Evolutionary conservation across 2,797 vertebrate genomes (phyloP), one percentile per base, ranked within the genome.

Genomic region (Pampus argenteus): DNA sequence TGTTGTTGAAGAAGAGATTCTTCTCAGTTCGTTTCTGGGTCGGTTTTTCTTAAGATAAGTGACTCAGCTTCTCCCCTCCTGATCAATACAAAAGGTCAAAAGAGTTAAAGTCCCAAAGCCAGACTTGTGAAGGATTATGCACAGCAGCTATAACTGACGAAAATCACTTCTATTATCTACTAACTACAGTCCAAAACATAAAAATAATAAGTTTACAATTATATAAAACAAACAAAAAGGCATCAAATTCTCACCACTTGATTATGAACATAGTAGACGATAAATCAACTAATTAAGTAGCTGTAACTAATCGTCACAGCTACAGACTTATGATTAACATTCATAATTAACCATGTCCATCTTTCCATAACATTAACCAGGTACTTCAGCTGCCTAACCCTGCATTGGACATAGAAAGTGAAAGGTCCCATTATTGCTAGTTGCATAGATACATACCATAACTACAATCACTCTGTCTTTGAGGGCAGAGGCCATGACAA

Each of bases 401-500:
- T 42, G 40, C 45, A 47, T 1, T 48, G 45, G 20, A 48, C 4
- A 22, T 22, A 48, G 20, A 60, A 29, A 22, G 11, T 5, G 7
- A 74, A 69, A 44, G 31, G 31, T 38, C 34, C 54, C 25, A 60
- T 80, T 50, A 66, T 55, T 3, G 4, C 22, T 66, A 51, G 23
- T 13, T 4, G 6, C 7, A 20, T 25, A 2, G 26, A 67, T 18
- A 58, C 15, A 15, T 1, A 48, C 23, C 45, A 25, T 2, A 45
- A 18, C 17, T 47, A 11, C 40, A 51, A 47, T 61, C 49, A 42
- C 23, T 57, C 38, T 31, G 57, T 74, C 63, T 74, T 57, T 52
- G 25, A 80, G 66, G 79, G 47, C 83, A 83, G 49, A 81, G 81
- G 69, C 7, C 82, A 70, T 6, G 64, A 61, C 44, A 57, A 78